A percentile compares a stretch with the other conserved stretches of the same genome.
These are phyloP conservation scores for Pseudobourletiella spinata DNA, from an alignment of 1,140 invertebrate genomes.

Conservation along the genomic window DNA sequence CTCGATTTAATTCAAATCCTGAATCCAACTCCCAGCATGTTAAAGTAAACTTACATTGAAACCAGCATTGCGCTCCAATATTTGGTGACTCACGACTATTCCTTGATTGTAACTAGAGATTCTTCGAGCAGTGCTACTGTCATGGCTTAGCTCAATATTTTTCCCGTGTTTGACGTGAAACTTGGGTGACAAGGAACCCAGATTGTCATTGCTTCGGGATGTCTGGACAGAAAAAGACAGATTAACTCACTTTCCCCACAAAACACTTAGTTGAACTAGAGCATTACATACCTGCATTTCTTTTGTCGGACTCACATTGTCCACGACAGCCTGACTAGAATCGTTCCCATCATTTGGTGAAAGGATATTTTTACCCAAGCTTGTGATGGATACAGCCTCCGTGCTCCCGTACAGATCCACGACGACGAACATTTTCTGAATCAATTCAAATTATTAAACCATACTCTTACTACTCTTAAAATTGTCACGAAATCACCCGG, in stretches of 20 bases:
- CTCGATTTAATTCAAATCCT: too few relatives aligned
- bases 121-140: constrained; percentile 51
- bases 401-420: constrained; percentile 63
- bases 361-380: constrained; percentile 37
- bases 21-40: not conserved
- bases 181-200: too few relatives aligned
- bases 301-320: not conserved
- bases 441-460: too few relatives aligned
- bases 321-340: constrained; percentile 8
- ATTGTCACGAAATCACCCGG: too few relatives aligned
- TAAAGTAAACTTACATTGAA: too few relatives aligned
- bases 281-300: constrained; percentile 16
- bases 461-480: too few relatives aligned
- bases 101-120: constrained; percentile 55
- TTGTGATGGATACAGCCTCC: constrained; percentile 54
- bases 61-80: constrained; percentile 51
- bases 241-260: too few relatives aligned
- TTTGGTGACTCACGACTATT: constrained; percentile 44
- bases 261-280: too few relatives aligned
- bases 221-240: not conserved
- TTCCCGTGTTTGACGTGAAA: constrained; percentile 49
- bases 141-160: constrained; percentile 58
- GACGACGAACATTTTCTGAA: constrained; percentile 61
- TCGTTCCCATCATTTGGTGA: constrained; percentile 30
- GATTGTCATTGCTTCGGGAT: not conserved